These are phyloP conservation scores for Periophthalmus magnuspinnatus DNA, from an alignment of 2,797 vertebrate genomes.

Conservation along the genomic window DNA sequence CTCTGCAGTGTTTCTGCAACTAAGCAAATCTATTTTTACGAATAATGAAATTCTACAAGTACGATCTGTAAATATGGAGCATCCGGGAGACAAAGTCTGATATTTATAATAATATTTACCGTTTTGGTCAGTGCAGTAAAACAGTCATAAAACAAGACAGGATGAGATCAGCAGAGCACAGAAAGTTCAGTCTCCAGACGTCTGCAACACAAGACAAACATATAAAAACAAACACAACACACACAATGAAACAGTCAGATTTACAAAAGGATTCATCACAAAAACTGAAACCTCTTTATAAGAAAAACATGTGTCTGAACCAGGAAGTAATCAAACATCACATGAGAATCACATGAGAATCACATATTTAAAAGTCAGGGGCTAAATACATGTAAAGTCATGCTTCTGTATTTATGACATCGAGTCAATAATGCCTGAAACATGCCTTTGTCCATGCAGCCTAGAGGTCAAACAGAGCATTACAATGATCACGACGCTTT, in stretches of 20 bases:
- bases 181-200: conserved; percentile 30
- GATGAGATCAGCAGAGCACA: conserved; percentile 68
- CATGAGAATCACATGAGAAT: neutral
- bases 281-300: neutral
- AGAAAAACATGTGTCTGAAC: conserved; percentile 27
- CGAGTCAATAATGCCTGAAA: conserved; percentile 19
- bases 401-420: conserved; percentile 44
- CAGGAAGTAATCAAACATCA: conserved; percentile 32
- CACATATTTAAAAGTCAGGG: conserved; percentile 13
- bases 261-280: conserved; percentile 23
- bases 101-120: neutral
- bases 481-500: conserved; percentile 19
- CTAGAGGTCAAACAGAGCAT: conserved; percentile 23
- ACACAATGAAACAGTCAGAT: conserved; percentile 77
- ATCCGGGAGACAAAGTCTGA: neutral
- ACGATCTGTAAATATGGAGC: neutral
- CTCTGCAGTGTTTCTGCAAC: neutral
- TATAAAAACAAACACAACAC: conserved; percentile 63
- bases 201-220: conserved; percentile 68
- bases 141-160: conserved; percentile 76
- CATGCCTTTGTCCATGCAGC: conserved; percentile 53
- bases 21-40: neutral
- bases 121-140: conserved; percentile 74
- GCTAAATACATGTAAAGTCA: conserved; percentile 31
- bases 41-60: neutral